phyloP scores from a whole-genome alignment of 1,140 invertebrate species.

The Oryctes rhinoceros region DNA sequence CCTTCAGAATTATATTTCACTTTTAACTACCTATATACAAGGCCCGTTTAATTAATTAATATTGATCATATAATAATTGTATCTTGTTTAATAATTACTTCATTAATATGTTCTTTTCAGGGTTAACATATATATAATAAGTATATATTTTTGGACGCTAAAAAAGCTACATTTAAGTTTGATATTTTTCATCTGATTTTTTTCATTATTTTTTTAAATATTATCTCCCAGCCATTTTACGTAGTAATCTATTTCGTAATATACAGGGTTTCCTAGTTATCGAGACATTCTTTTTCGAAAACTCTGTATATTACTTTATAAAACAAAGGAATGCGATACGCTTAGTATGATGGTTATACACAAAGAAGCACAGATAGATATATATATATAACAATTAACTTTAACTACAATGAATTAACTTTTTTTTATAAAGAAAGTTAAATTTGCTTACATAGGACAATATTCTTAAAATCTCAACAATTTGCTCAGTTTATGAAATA shows the following conservation, averaged over 20 bases:
- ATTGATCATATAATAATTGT: background rate
- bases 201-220: conserved; percentile 29
- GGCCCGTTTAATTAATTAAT: conserved; percentile 17
- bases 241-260: conserved; percentile 31
- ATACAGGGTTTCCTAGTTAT: background rate
- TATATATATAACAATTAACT: too few relatives aligned
- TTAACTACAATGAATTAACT: background rate
- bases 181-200: conserved; percentile 37
- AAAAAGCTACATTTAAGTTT: conserved; percentile 45
- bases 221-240: conserved; percentile 42
- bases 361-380: background rate
- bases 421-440: background rate
- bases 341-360: background rate
- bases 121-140: conserved; percentile 3
- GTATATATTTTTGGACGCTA: conserved; percentile 43
- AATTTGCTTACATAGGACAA: too few relatives aligned
- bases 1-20: background rate
- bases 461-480: too few relatives aligned
- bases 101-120: background rate
- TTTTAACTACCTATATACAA: conserved; percentile 39
- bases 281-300: background rate
- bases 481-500: too few relatives aligned
- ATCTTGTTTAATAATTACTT: conserved; percentile 3
- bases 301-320: background rate
- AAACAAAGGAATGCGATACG: background rate